Conservation (phyloP, 2,888 invertebrate species). For the Sepioteuthis lessoniana region DNA sequence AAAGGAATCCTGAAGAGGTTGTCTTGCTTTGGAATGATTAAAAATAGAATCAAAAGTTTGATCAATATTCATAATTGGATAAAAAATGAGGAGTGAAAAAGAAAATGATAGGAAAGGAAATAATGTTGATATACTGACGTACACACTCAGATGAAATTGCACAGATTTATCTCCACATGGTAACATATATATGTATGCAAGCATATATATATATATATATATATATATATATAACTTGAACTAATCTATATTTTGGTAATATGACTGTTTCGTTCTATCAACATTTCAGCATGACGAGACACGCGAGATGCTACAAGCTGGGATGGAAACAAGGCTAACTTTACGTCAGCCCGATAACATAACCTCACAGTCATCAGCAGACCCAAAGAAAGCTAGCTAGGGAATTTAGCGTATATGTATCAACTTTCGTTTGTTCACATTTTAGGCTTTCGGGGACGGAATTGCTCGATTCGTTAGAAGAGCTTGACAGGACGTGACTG, state of each 20-base stretch:
- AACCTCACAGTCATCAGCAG: too few relatives aligned
- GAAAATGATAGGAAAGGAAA: background rate
- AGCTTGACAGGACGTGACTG: too few relatives aligned
- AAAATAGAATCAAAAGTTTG: background rate
- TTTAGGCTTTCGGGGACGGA: too few relatives aligned
- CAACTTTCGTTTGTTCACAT: too few relatives aligned
- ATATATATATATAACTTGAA: background rate
- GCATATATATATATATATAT: background rate
- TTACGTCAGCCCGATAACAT: too few relatives aligned
- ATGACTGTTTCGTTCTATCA: too few relatives aligned
- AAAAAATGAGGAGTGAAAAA: background rate
- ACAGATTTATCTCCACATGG: background rate
- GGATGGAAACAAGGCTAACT: too few relatives aligned
- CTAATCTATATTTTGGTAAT: background rate
- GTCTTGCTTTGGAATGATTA: background rate
- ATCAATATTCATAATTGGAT: background rate
- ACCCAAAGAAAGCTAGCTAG: too few relatives aligned
- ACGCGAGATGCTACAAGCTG: too few relatives aligned
- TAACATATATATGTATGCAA: background rate
- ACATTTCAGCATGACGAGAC: too few relatives aligned
- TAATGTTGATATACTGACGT: background rate
- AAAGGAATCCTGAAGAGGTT: background rate
- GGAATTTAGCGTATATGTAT: too few relatives aligned
- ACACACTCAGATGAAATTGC: background rate
- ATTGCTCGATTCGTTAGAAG: too few relatives aligned